A percentile compares a stretch with the other conserved stretches of the same genome.
These are phyloP conservation scores for Natrix natrix DNA, from an alignment of 2,797 vertebrate species.

Conservation along the genomic window DNA sequence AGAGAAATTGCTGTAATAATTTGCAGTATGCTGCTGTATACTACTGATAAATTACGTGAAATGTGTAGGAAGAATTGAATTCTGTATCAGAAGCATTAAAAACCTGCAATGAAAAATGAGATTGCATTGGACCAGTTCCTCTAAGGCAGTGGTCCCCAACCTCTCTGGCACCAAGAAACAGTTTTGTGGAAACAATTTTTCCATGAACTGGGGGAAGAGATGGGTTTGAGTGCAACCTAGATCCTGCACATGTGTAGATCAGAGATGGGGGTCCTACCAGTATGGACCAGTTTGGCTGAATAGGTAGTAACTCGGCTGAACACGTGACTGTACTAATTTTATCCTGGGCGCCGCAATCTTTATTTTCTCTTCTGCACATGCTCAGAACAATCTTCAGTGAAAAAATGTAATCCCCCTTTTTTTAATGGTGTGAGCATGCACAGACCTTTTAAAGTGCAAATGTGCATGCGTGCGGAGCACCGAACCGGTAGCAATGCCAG, in stretches of 20 bases:
- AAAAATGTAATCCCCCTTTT: too few species aligned
- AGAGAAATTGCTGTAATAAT: background rate
- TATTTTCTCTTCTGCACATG: too few species aligned
- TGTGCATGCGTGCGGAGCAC: too few species aligned
- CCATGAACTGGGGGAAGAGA: background rate
- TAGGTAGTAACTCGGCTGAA: too few species aligned
- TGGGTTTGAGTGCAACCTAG: background rate
- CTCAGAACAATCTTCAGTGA: too few species aligned
- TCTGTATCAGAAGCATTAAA: background rate
- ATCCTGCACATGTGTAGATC: background rate
- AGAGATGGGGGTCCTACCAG: too few species aligned
- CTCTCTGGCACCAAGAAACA: background rate
- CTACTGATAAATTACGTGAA: background rate
- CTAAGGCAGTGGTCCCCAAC: background rate
- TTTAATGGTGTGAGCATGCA: too few species aligned
- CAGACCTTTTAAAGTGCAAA: too few species aligned
- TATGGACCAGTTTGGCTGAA: too few species aligned
- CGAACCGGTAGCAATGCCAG: too few species aligned
- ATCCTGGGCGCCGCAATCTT: too few species aligned
- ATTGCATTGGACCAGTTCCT: background rate
- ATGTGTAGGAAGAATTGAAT: background rate
- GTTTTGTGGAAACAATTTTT: background rate
- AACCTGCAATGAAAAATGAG: background rate
- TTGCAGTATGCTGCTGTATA: background rate
- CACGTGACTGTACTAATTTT: too few species aligned